Evolutionary conservation across 2,888 invertebrate genomes (phyloP).

Genomic region (Trichopoda pennipes): DNA sequence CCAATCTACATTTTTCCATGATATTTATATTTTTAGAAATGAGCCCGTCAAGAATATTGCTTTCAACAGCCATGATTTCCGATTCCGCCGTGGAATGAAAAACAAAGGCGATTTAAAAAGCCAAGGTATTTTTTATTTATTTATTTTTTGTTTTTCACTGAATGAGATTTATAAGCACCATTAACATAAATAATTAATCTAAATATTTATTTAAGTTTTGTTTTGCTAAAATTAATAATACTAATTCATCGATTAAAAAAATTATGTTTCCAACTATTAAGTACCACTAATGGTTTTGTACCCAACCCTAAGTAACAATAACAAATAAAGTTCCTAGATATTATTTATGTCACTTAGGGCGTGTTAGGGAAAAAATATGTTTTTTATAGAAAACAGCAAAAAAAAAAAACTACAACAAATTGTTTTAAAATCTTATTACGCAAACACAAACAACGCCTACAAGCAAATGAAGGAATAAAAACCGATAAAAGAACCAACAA

Average conservation of each 20-base stretch:
- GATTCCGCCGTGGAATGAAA: too few species aligned
- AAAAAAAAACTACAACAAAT: neutral
- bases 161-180: too few species aligned
- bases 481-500: conserved; percentile 20
- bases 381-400: neutral
- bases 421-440: conserved; percentile 19
- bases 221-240: too few species aligned
- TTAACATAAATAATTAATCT: too few species aligned
- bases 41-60: too few species aligned
- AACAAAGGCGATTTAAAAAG: too few species aligned
- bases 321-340: neutral
- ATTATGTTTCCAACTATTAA: neutral
- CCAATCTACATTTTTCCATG: too few species aligned
- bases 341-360: conserved; percentile 39
- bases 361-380: conserved; percentile 36
- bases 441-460: conserved; percentile 47
- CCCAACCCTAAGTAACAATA: conserved; percentile 25
- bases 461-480: conserved; percentile 17
- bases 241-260: conserved; percentile 14
- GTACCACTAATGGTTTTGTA: neutral
- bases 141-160: too few species aligned
- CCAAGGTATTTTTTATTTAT: too few species aligned
- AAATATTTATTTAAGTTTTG: too few species aligned
- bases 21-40: too few species aligned
- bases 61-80: too few species aligned